Evolutionary conservation across 1,140 invertebrate genomes (phyloP).

Genomic region (Eriosoma lanigerum): DNA sequence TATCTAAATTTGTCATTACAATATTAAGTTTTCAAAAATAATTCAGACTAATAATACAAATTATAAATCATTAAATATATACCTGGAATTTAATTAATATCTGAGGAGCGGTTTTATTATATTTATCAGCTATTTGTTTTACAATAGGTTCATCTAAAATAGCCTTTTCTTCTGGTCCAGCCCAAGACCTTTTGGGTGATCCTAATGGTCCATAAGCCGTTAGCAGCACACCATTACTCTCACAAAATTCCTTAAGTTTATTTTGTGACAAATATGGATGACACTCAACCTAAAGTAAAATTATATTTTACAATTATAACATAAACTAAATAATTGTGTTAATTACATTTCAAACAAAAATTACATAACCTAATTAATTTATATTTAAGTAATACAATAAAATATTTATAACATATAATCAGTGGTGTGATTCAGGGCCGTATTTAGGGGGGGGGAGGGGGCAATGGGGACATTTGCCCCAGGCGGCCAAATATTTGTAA

Average conservation of each 20-base stretch:
- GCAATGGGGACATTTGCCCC: no score
- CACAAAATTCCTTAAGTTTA: slow-evolving; percentile 73
- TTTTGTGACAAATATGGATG: slow-evolving; percentile 83
- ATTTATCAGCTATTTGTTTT: slow-evolving; percentile 67
- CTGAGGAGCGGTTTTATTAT: slow-evolving; percentile 71
- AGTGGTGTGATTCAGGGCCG: no score
- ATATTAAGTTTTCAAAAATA: background rate
- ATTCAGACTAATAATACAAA: background rate
- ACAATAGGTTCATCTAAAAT: slow-evolving; percentile 68
- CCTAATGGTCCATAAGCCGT: slow-evolving; percentile 82
- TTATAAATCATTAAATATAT: slow-evolving; percentile 33
- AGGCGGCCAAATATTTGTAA: no score
- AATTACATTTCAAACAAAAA: no score
- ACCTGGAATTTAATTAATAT: slow-evolving; percentile 68
- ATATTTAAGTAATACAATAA: no score
- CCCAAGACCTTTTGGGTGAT: slow-evolving; percentile 64
- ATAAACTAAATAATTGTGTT: background rate
- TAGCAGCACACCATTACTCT: slow-evolving; percentile 66
- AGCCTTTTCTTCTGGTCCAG: slow-evolving; percentile 63
- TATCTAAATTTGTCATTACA: slow-evolving; percentile 54
- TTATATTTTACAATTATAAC: background rate
- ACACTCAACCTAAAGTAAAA: slow-evolving; percentile 69
- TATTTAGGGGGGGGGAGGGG: no score
- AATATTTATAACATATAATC: no score
- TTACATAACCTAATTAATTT: no score